Base-by-base conservation (phyloP, 2,888 invertebrate genomes). In the Prosapia bicincta region DNA sequence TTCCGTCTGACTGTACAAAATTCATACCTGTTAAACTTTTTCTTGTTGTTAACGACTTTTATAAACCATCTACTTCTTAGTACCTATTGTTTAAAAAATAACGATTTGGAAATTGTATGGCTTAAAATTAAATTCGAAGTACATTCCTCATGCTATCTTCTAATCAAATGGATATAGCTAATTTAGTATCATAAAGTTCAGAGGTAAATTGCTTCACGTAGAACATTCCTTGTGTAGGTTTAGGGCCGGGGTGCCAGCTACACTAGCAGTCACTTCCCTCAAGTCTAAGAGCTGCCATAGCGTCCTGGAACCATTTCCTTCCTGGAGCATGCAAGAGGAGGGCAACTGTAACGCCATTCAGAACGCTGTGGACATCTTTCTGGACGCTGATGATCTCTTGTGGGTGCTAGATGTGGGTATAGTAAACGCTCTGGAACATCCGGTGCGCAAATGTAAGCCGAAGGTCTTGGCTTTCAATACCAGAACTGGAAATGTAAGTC, bases 381-480 rank as follows among this genome's bases (percentile, higher is more conserved):
- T 89, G 26, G 90, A 91, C 79, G 79, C 76, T 6, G 88, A 91
- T 83, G 90, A 90, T 69, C 88, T 90, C 78, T 85, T 93, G 9
- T 93, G 93, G 93, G 88, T 90, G 0, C 84, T 93, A 78, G 93
- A 93, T 82, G 88, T 88, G 13, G 93, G 93, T 15, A 87, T 92
- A 67, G 88, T 91, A 0, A 90, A 93, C 79, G 90, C 91, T 0
- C 81, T 92, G 75, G 89, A 90, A 76, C 85, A 87, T 0, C 91
- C 93, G 0, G 85, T 89, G 5, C 88, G 90, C 73, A 88, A 88
- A 13, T 92, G 92, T 81, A 87, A 89, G 0, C 92, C 93, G 0
- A 93, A 93, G 83, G 88, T 93, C 32, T 86, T 91, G 1, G 90
- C 89, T 26, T 87, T 91, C 81, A 89, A 87, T 78, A 85, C 88